Evolutionary conservation across 2,797 vertebrate species (phyloP).

Genomic region (Craterocephalus amniculus): DNA sequence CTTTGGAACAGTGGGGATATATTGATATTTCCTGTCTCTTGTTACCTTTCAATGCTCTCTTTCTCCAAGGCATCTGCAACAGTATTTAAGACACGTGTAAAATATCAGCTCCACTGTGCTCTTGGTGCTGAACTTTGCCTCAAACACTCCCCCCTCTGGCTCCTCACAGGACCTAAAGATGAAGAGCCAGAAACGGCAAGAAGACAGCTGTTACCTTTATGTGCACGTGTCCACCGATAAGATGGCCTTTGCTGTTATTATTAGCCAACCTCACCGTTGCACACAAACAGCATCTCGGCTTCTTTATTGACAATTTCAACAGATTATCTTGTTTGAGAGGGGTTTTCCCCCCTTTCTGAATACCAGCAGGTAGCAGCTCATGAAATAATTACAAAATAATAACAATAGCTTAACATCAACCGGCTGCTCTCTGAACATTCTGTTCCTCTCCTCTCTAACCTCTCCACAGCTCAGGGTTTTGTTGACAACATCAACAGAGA

Average conservation of each 20-base stretch:
- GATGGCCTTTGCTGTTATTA: slow-evolving; percentile 34
- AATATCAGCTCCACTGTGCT: neutral
- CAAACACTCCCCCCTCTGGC: slow-evolving; percentile 17
- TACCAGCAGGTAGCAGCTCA: slow-evolving; percentile 32
- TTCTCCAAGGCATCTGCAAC: neutral
- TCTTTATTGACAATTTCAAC: slow-evolving; percentile 66
- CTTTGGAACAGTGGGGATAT: neutral
- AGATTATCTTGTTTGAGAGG: slow-evolving; percentile 46
- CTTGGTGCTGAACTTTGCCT: slow-evolving; percentile 16
- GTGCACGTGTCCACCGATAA: slow-evolving; percentile 22
- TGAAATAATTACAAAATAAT: slow-evolving; percentile 59
- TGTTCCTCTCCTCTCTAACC: slow-evolving; percentile 16
- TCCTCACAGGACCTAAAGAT: slow-evolving; percentile 20
- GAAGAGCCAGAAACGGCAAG: neutral
- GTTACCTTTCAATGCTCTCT: neutral
- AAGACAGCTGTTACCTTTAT: neutral
- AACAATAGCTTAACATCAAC: slow-evolving; percentile 34
- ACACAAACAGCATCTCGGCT: slow-evolving; percentile 40
- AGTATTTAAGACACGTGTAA: neutral
- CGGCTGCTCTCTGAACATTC: slow-evolving; percentile 15
- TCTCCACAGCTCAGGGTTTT: slow-evolving; percentile 53
- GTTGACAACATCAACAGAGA: slow-evolving; percentile 72
- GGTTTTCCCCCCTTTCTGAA: slow-evolving; percentile 23
- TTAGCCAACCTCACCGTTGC: slow-evolving; percentile 38
- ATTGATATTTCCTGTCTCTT: neutral